phyloP scores from a whole-genome alignment of 2,888 invertebrate genomes.

The Notodonta ziczac region DNA sequence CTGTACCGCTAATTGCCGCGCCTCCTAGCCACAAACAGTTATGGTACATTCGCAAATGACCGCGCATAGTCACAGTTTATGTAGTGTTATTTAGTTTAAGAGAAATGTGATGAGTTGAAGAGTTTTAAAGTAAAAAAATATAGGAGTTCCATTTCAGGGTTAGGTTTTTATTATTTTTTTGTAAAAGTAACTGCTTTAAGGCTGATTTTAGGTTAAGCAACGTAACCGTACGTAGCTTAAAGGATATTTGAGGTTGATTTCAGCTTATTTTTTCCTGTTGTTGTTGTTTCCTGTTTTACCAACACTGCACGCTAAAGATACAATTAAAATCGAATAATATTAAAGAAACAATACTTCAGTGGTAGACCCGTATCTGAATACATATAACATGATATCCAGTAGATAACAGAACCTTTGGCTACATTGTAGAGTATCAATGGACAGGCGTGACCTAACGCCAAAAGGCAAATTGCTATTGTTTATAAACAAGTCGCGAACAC shows the following conservation, averaged over 20 bases:
- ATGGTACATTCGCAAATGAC: slow-evolving; percentile 48
- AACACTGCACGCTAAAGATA: too few relatives aligned
- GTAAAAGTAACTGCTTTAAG: too few relatives aligned
- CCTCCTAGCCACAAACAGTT: slow-evolving; percentile 75
- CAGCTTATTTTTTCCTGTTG: too few relatives aligned
- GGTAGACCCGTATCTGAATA: background rate
- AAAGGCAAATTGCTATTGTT: slow-evolving; percentile 74
- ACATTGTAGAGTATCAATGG: slow-evolving; percentile 58
- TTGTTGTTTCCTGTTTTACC: too few relatives aligned
- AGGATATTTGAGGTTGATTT: too few relatives aligned
- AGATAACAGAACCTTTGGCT: slow-evolving; percentile 48
- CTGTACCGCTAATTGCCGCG: slow-evolving; percentile 79
- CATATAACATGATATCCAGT: slow-evolving; percentile 30
- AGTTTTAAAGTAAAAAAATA: too few relatives aligned
- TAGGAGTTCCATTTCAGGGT: too few relatives aligned
- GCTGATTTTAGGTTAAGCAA: too few relatives aligned
- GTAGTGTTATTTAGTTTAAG: slow-evolving; percentile 41
- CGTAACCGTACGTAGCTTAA: too few relatives aligned
- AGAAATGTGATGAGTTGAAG: too few relatives aligned
- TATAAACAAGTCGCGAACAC: slow-evolving; percentile 68
- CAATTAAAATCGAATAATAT: background rate
- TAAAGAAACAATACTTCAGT: background rate
- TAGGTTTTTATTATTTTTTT: too few relatives aligned
- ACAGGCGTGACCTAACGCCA: slow-evolving; percentile 67
- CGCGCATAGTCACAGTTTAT: slow-evolving; percentile 55